Evolutionary conservation across 2,113 vertebrate genomes (phyloP), one percentile per base, ranked within the genome.

Genomic region (Peromyscus maniculatus): DNA sequence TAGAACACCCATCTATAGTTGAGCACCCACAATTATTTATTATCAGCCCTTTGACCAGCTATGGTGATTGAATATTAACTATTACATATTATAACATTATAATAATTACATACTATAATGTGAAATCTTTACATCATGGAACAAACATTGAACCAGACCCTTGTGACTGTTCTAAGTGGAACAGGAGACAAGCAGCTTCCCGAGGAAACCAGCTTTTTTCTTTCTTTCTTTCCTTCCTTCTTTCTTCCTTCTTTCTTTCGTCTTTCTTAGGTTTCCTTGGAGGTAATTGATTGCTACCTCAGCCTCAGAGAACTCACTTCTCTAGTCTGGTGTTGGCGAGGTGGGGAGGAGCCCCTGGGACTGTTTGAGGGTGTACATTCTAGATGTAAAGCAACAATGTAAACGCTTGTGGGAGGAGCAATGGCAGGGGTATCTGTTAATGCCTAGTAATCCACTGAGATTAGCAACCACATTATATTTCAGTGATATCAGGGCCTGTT

Each of bases 111-210:
- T n/a, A 21, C 36, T 39, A 72, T 39, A 72, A 82, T 72, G 39
- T 64, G 4, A 94, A 91, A 75, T 39, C 3, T 96, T 93, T 96
- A 55, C 43, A 90, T 66, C 57, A 74, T 26, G 77, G 84, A 84
- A 43, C 88, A 91, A 94, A 33, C n/a, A 77, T 89, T 77, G 9
- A 91, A 49, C 80, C 39, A 8, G 5, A 79, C 79, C 16, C 39
- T 74, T 13, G 28, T 59, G 10, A 10, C 4, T 74, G 55, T 2
- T 72, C 11, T 86, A 71, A 94, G 46, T 72, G 3, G 39, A 83
- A 7, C 26, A 82, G 21, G 78, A 90, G 13, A 83, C n/a, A 89
- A 72, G 2, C 62, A 19, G 0, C 11, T 96, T 77, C 26, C 3
- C 10, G 2, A 62, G 22, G 9, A 67, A 55, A 49, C 62, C 8